phyloP scores from a whole-genome alignment of 2,113 vertebrate species.

The Barnardius zonarius region DNA sequence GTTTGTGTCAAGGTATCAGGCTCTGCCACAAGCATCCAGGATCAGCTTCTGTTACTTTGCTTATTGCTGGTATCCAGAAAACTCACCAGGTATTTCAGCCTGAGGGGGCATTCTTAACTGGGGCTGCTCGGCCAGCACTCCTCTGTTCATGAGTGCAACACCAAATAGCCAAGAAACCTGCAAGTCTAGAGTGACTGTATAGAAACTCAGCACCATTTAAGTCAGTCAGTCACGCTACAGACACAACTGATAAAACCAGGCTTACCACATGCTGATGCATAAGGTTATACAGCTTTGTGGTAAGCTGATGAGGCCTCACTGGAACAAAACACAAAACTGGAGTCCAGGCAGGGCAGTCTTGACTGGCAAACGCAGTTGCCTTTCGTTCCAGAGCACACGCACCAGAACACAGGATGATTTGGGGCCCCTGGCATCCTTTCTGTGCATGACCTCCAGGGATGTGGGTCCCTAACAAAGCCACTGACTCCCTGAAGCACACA shows the following conservation, averaged over 20 bases:
- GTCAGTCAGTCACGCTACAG: neutral
- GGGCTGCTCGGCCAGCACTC: neutral
- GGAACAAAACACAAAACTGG: neutral
- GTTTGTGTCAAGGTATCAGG: neutral
- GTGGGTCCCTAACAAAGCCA: neutral
- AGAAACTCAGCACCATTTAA: neutral
- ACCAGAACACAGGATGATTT: neutral
- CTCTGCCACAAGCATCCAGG: neutral
- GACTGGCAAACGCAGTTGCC: neutral
- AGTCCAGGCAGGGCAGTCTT: neutral
- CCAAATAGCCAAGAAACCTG: neutral
- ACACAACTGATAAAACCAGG: neutral
- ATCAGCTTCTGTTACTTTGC: neutral
- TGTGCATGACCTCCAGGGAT: neutral
- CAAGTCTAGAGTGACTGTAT: neutral
- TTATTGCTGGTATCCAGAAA: neutral
- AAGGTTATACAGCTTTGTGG: neutral
- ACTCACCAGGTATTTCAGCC: neutral
- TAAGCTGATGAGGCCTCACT: neutral
- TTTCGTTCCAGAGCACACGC: neutral
- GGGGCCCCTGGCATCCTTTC: neutral
- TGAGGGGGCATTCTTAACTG: neutral
- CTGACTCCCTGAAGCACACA: neutral
- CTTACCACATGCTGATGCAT: neutral
- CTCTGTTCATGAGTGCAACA: accelerated